Evolutionary conservation across 2,797 vertebrate genomes (phyloP).

Genomic region (Sebastolobus alascanus): DNA sequence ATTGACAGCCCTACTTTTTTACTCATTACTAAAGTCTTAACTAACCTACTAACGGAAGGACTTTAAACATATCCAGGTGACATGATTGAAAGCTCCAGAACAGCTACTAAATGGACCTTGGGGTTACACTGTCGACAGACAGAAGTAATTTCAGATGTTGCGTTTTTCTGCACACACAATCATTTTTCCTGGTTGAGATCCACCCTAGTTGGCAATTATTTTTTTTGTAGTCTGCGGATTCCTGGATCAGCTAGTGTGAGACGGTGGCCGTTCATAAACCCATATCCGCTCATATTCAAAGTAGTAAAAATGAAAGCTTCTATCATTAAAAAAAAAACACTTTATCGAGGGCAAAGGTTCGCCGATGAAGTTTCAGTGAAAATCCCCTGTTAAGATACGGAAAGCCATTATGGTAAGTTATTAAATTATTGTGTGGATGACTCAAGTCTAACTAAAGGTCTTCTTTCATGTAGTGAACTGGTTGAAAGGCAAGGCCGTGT

Average conservation of each 20-base stretch:
- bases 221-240: constrained; percentile 22
- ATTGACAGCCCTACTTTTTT: too few species aligned
- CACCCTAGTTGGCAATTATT: constrained; percentile 13
- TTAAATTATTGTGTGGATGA: constrained; percentile 70
- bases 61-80: not conserved
- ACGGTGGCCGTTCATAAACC: constrained; percentile 27
- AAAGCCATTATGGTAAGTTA: constrained; percentile 60
- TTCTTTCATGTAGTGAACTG: constrained; percentile 68
- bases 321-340: constrained; percentile 24
- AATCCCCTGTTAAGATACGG: constrained; percentile 57
- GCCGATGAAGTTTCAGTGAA: constrained; percentile 52
- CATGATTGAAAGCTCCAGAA: constrained; percentile 2
- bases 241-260: constrained; percentile 37
- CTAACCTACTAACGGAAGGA: not conserved
- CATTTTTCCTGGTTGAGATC: constrained; percentile 23
- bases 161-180: not conserved
- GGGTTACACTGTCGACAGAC: not conserved
- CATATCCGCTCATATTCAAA: constrained; percentile 27
- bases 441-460: constrained; percentile 70
- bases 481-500: constrained; percentile 64
- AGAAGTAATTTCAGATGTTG: not conserved
- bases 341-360: constrained; percentile 54
- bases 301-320: constrained; percentile 47
- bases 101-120: not conserved
- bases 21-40: not conserved